Percentiles rank a stretch among this genome's conserved stretches.
Conservation (phyloP, 2,113 vertebrate species). For the Catagonus wagneri region DNA sequence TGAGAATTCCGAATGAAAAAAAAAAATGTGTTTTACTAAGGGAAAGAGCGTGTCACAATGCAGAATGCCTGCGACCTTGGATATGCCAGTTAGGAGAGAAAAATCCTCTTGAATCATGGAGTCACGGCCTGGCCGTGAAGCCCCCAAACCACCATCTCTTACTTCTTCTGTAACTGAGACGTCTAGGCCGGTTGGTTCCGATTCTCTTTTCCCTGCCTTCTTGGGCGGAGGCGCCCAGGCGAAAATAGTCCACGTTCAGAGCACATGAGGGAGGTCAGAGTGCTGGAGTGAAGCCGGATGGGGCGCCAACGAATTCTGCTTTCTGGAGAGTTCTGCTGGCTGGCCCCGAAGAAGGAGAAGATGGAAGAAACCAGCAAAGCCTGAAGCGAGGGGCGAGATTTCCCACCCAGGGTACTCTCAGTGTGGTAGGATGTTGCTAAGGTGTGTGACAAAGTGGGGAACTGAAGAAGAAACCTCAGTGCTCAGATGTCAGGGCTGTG, state of each 20-base stretch:
- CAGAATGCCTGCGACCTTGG: conserved; percentile 40
- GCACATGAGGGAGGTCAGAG: not conserved
- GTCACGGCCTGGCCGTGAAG: not conserved
- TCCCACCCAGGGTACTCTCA: not conserved
- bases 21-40: conserved; percentile 63
- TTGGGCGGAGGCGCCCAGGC: not conserved
- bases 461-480: not conserved
- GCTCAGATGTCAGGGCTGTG: conserved; percentile 31
- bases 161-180: not conserved
- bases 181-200: not conserved
- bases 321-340: not conserved
- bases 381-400: fast-evolving
- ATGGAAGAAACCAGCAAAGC: not conserved
- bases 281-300: not conserved
- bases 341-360: not conserved
- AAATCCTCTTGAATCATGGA: not conserved
- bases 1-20: not conserved
- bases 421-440: not conserved
- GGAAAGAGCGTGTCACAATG: conserved; percentile 47
- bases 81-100: not conserved
- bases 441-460: not conserved
- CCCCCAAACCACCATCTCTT: not conserved
- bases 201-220: not conserved
- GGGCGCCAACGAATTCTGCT: conserved; percentile 32
- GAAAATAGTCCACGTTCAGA: not conserved